phyloP scores from a whole-genome alignment of 1,140 invertebrate genomes.

The Drosophila lacteicornis region DNA sequence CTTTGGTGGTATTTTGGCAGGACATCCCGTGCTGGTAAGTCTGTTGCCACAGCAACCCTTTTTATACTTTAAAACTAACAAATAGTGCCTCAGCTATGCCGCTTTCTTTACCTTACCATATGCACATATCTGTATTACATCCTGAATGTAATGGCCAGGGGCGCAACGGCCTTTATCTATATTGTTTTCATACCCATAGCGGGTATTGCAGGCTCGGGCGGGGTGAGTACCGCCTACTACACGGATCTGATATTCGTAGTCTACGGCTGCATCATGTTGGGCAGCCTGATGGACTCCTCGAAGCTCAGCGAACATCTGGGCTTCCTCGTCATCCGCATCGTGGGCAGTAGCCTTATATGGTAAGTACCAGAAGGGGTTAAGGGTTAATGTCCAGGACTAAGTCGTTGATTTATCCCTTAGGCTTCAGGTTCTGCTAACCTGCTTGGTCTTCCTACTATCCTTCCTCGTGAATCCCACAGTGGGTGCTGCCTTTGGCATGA shows the following conservation, averaged over 20 bases:
- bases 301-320: slow-evolving; percentile 43
- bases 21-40: slow-evolving; percentile 25
- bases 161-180: slow-evolving; percentile 54
- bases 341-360: slow-evolving; percentile 25
- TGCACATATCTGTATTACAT: slow-evolving; percentile 53
- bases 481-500: slow-evolving; percentile 55
- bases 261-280: slow-evolving; percentile 31
- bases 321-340: neutral
- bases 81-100: slow-evolving; percentile 19
- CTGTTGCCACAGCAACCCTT: rapidly evolving
- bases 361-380: slow-evolving; percentile 1
- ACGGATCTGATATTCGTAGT: slow-evolving; percentile 42
- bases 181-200: slow-evolving; percentile 41
- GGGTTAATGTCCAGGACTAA: neutral
- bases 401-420: slow-evolving; percentile 7
- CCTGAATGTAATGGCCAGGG: slow-evolving; percentile 52
- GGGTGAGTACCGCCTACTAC: slow-evolving; percentile 30
- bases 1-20: slow-evolving; percentile 39
- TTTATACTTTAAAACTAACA: too few species aligned
- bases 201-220: slow-evolving; percentile 37
- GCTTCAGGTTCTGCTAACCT: slow-evolving; percentile 32
- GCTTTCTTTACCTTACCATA: slow-evolving; percentile 39
- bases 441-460: neutral
- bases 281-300: slow-evolving; percentile 54
- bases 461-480: slow-evolving; percentile 28